A percentile compares a stretch with the other conserved stretches of the same genome.
These are phyloP conservation scores for Colius striatus DNA, from an alignment of 2,113 vertebrate genomes.

Conservation along the genomic window DNA sequence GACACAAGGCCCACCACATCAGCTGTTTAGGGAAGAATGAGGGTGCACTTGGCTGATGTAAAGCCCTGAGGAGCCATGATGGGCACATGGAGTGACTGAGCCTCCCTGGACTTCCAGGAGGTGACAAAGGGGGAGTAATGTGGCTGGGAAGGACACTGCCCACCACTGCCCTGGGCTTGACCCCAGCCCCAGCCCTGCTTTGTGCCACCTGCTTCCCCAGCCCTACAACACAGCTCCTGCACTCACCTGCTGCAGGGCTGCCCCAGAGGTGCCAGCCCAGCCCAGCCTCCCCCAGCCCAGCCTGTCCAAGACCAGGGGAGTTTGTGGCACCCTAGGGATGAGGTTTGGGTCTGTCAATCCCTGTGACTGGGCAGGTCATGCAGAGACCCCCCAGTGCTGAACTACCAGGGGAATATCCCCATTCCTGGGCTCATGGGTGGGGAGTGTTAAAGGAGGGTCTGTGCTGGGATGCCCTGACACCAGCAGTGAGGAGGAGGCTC, in stretches of 20 bases:
- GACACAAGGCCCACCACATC: background rate
- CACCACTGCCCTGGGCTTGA: background rate
- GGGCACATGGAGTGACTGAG: background rate
- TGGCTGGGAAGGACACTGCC: background rate
- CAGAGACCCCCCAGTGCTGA: accelerated
- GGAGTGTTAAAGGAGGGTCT: background rate
- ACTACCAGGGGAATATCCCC: background rate
- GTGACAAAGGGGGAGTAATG: background rate
- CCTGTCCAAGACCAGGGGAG: too few relatives aligned
- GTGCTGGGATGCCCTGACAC: background rate
- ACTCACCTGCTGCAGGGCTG: accelerated
- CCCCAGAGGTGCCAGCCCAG: background rate
- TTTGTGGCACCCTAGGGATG: background rate
- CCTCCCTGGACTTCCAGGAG: background rate
- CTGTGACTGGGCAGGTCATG: background rate
- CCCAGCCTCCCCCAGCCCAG: background rate
- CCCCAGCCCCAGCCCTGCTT: background rate
- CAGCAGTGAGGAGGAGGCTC: background rate
- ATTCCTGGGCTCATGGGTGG: accelerated
- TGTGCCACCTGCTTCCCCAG: accelerated
- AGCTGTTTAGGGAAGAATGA: background rate
- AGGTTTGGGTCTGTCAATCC: background rate
- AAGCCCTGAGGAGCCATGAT: background rate
- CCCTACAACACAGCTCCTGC: background rate
- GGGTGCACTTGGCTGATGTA: background rate